Conservation (phyloP, 2,797 vertebrate species). For the Poecile montanus region DNA sequence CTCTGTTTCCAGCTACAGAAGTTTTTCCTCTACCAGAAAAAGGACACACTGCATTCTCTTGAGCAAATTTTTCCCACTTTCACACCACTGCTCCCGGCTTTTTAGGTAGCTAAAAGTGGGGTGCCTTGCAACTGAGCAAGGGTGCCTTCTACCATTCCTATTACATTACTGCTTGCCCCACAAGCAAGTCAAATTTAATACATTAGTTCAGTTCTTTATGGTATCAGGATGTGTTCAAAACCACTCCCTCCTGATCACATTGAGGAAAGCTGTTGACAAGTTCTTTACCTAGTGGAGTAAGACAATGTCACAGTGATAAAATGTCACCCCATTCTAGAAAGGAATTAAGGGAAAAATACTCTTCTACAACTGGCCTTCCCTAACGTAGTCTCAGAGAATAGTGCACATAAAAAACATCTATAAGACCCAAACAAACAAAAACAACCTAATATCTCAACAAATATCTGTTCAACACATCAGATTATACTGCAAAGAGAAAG, state of each 20-base stretch:
- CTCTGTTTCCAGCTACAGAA: not conserved
- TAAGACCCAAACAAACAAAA: not conserved
- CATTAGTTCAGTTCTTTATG: not conserved
- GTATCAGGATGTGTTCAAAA: not conserved
- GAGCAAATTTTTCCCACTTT: not conserved
- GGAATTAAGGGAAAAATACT: not conserved
- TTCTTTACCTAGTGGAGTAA: not conserved
- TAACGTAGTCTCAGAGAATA: not conserved
- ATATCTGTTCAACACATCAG: not conserved
- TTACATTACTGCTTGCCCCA: not conserved
- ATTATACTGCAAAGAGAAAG: not conserved
- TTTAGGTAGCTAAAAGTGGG: not conserved
- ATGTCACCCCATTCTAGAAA: not conserved
- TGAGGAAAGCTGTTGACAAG: not conserved
- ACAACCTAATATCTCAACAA: not conserved
- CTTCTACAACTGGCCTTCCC: not conserved
- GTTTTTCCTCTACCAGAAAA: not conserved
- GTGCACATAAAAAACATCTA: not conserved
- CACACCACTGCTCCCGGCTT: not conserved
- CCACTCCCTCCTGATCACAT: fast-evolving
- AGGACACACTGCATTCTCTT: not conserved
- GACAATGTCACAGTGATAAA: not conserved
- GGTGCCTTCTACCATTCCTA: not conserved
- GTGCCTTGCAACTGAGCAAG: not conserved
- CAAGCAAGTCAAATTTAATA: not conserved